Evolutionary conservation across 2,113 vertebrate genomes (phyloP).

Genomic region (Pteronura brasiliensis): DNA sequence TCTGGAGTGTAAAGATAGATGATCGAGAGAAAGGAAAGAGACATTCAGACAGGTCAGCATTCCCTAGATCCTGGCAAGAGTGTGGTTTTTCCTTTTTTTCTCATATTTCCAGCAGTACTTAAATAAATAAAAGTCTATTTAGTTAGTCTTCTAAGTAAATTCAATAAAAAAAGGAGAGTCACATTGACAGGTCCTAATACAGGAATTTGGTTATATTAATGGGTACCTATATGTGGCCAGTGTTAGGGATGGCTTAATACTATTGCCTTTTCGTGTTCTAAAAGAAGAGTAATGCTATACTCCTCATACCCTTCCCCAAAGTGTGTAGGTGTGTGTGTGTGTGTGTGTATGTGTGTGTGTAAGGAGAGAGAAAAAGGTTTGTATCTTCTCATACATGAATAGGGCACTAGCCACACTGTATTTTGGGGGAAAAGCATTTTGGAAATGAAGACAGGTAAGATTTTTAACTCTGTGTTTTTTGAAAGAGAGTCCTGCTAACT

Average conservation of each 20-base stretch:
- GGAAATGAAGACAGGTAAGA: not conserved
- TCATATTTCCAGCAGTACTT: not conserved
- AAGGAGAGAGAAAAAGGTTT: not conserved
- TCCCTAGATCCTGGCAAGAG: slow-evolving; percentile 22
- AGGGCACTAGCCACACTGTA: not conserved
- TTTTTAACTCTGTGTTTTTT: not conserved
- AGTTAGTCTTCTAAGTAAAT: slow-evolving; percentile 20
- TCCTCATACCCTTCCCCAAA: not conserved
- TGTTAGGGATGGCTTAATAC: not conserved
- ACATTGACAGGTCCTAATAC: not conserved
- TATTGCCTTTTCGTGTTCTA: not conserved
- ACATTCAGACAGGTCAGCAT: slow-evolving; percentile 51
- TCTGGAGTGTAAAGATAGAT: slow-evolving; percentile 61
- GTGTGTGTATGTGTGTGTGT: not conserved
- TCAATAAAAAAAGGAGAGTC: not conserved
- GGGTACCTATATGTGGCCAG: not conserved
- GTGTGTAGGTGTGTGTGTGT: not conserved
- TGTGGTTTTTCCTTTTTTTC: not conserved
- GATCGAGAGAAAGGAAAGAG: slow-evolving; percentile 42
- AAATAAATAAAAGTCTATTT: slow-evolving; percentile 50
- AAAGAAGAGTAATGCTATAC: not conserved
- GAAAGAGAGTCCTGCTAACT: not conserved
- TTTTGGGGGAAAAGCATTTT: not conserved
- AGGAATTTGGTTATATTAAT: slow-evolving; percentile 8
- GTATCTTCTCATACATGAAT: not conserved